Base-by-base conservation (phyloP, 2,113 vertebrate genomes). In the Xyrauchen texanus region DNA sequence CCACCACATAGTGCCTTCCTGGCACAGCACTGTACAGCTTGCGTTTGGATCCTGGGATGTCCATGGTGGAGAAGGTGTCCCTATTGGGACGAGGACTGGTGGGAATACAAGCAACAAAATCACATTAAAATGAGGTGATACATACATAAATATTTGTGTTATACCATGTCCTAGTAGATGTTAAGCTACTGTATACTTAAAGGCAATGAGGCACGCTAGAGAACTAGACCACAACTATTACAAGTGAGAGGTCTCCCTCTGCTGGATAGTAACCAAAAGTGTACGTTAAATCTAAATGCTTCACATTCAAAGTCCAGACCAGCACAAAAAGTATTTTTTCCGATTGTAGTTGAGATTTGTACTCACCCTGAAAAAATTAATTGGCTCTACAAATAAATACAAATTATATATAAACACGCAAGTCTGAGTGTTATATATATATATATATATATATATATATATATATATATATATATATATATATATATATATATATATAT, bases 1-100 rank as follows among this genome's bases (percentile, higher is more conserved):
- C 84, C 0, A 94, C 95, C 0, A 96, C 89, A 77, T 95, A 96
- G 80, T 95, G 93, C 84, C 94, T 91, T 67, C 95, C 95, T 4
- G 95, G 95, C 60, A 96, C 93, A 0, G 94, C 94, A 0, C 95
- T 95, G 87, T 96, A 96, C 44, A 95, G 91, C 87, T 95, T 96
- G 80, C 95, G 90, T 81, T 93, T 95, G 73, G 93, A 90, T 79
- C 92, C 93, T 52, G 93, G 94, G 85, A 88, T 89, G 86, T 95
- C 93, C 71, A 91, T 90, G 81, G 91, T 71, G 8, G 76, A 81
- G 66, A 79, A 83, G 34, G 52, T 76, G 34, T 85, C 84, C 72
- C 79, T 80, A 34, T 51, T 92, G 88, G 91, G 88, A 84, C 90
- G 89, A 7, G 93, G 86, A 82, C 62, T 90, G 82, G 86, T 90